Evolutionary conservation across 2,888 invertebrate genomes (phyloP).

Genomic region (Tricholauxania praeusta): DNA sequence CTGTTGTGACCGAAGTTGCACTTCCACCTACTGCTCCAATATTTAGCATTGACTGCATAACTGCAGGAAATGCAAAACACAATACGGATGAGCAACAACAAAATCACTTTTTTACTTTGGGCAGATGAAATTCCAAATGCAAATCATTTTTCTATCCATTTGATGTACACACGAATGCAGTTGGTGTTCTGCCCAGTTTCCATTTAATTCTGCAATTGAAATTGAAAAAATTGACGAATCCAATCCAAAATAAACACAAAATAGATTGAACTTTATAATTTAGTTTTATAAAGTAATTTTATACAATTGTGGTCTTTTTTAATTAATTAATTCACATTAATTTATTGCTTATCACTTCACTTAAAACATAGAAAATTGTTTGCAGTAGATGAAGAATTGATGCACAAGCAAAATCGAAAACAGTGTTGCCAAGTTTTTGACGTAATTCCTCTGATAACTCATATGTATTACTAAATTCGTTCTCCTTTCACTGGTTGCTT

Average conservation of each 20-base stretch:
- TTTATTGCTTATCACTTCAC: no score
- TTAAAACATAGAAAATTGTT: no score
- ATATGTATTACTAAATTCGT: no score
- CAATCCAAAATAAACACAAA: conserved; percentile 27
- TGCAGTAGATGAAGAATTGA: no score
- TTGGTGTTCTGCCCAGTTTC: background rate
- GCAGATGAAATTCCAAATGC: background rate
- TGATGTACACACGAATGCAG: background rate
- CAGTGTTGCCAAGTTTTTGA: no score
- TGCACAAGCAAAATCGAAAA: no score
- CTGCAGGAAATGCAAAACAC: background rate
- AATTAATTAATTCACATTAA: no score
- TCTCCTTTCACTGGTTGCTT: no score
- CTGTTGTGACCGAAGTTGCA: background rate
- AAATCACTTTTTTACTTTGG: background rate
- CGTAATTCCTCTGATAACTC: no score
- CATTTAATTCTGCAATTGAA: conserved; percentile 6
- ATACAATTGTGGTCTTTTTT: no score
- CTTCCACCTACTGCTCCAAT: conserved; percentile 21
- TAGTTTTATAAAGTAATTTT: no score
- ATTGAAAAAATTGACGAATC: background rate
- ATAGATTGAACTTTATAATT: background rate
- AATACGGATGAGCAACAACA: no score
- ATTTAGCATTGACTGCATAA: conserved; percentile 23
- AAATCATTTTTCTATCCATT: background rate